phyloP scores from a whole-genome alignment of 1,140 invertebrate species.

The Aleiodes sp. region DNA sequence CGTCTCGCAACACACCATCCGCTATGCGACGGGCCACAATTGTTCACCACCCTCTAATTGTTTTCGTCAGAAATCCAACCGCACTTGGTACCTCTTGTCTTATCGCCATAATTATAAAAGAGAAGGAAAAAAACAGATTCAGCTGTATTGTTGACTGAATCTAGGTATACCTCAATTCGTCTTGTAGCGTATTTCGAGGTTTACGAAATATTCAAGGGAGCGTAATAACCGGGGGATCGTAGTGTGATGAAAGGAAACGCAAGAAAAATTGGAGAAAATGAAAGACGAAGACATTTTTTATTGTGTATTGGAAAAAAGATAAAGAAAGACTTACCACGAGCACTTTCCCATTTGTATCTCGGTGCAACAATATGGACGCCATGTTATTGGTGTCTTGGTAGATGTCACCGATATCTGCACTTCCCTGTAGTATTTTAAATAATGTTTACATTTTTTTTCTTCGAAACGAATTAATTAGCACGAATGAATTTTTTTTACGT shows the following conservation, averaged over 20 bases:
- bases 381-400: conserved; percentile 87
- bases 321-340: conserved; percentile 77
- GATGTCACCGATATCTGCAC: conserved; percentile 79
- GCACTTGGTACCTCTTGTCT: conserved; percentile 14
- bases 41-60: conserved; percentile 37
- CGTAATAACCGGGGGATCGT: conserved; percentile 27
- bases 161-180: not conserved
- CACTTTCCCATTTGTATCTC: conserved; percentile 78
- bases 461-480: too few relatives aligned
- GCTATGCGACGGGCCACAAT: conserved; percentile 17
- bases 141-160: not conserved
- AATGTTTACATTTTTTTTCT: too few relatives aligned
- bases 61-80: conserved; percentile 29
- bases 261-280: not conserved
- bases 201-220: conserved; percentile 26
- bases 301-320: not conserved
- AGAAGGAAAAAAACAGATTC: not conserved
- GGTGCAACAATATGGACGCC: conserved; percentile 84
- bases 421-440: conserved; percentile 63
- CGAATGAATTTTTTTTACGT: too few relatives aligned
- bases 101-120: conserved; percentile 32
- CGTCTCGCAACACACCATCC: conserved; percentile 31
- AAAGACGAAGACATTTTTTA: not conserved
- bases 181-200: not conserved
- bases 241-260: conserved; percentile 23